These are phyloP conservation scores for Netelia fuscicornis DNA, from an alignment of 2,888 invertebrate species.

Conservation along the genomic window DNA sequence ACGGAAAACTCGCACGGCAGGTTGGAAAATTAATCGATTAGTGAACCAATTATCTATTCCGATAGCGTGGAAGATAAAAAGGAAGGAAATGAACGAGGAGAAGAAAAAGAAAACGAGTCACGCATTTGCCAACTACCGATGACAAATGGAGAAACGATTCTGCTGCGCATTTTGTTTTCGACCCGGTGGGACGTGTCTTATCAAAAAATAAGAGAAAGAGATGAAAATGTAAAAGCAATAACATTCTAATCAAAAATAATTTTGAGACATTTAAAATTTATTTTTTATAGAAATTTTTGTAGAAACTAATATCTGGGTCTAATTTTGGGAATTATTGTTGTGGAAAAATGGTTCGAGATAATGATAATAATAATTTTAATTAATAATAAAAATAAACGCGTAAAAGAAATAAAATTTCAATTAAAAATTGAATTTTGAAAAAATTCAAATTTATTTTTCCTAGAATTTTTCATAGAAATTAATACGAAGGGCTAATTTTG, in stretches of 20 bases:
- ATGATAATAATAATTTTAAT: too few relatives aligned
- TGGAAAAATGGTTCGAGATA: too few relatives aligned
- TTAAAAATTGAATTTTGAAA: too few relatives aligned
- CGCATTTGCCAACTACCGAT: not conserved
- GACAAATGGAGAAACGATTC: not conserved
- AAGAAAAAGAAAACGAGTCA: not conserved
- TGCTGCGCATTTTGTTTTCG: not conserved
- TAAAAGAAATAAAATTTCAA: too few relatives aligned
- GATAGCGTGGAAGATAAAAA: conserved; percentile 7
- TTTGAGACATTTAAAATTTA: not conserved
- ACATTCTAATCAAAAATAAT: too few relatives aligned
- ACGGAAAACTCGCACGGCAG: not conserved
- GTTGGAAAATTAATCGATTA: conserved; percentile 2
- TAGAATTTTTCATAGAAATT: too few relatives aligned
- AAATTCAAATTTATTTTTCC: too few relatives aligned
- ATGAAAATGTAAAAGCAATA: too few relatives aligned
- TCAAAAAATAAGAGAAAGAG: not conserved
- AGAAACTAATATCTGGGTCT: too few relatives aligned
- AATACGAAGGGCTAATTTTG: too few relatives aligned
- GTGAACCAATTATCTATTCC: conserved; percentile 7
- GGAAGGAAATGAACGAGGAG: not conserved
- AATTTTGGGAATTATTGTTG: too few relatives aligned
- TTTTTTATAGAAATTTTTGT: not conserved
- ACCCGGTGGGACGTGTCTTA: not conserved
- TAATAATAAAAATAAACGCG: too few relatives aligned